Percentiles rank a stretch among this genome's conserved stretches.
Evolutionary conservation across 2,888 invertebrate species (phyloP).

Genomic region (Napeogenes sylphis): DNA sequence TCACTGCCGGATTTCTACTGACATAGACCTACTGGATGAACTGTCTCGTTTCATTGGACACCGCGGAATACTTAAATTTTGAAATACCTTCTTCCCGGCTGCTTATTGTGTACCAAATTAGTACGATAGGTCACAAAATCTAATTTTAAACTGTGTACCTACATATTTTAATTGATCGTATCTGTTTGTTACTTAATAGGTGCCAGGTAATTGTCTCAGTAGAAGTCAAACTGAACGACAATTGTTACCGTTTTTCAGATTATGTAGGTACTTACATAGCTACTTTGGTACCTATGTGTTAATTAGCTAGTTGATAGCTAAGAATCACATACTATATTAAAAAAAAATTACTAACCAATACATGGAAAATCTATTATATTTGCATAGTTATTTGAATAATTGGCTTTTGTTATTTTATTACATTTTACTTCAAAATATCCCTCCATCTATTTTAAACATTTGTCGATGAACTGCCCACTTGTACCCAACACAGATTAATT

Average conservation of each 20-base stretch:
- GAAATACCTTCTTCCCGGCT: constrained; percentile 9
- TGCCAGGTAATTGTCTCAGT: not conserved
- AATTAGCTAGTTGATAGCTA: too few relatives aligned
- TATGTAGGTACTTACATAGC: not conserved
- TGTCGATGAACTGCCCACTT: constrained; percentile 43
- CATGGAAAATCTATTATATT: not conserved
- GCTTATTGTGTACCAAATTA: not conserved
- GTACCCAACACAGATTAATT: constrained; percentile 42
- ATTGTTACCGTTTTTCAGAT: not conserved
- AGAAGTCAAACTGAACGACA: not conserved
- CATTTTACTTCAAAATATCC: constrained; percentile 2
- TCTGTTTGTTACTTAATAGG: not conserved
- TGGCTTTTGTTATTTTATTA: constrained; percentile 17
- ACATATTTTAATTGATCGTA: not conserved
- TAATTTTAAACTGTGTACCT: not conserved
- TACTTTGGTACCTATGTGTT: too few relatives aligned
- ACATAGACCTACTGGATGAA: too few relatives aligned
- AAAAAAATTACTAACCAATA: not conserved
- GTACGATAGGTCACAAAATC: constrained; percentile 5
- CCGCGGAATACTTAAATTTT: not conserved
- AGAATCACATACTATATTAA: too few relatives aligned
- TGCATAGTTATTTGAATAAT: constrained; percentile 2
- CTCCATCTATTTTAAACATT: constrained; percentile 32
- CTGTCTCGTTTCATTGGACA: too few relatives aligned
- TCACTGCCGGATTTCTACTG: too few relatives aligned